Conservation (phyloP, 2,888 invertebrate species). For the Coecobrya sp. region DNA sequence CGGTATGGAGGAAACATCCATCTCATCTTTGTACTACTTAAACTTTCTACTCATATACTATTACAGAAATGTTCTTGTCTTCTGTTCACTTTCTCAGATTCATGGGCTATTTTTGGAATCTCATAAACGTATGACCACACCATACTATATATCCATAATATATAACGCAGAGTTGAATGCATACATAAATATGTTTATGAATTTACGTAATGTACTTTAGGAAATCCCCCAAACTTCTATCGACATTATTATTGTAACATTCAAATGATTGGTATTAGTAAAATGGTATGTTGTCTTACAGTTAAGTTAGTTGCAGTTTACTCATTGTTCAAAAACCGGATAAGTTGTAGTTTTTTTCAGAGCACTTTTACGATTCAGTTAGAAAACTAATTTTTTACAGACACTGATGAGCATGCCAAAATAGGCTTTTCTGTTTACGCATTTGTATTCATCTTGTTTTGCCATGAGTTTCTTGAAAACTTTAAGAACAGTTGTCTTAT, state of each 20-base stretch:
- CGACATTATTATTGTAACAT: neutral
- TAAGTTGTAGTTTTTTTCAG: conserved; percentile 17
- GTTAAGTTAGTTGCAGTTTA: neutral
- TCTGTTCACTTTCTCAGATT: conserved; percentile 49
- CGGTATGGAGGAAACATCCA: conserved; percentile 65
- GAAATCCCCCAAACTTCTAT: neutral
- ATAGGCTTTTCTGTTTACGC: neutral
- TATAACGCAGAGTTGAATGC: neutral
- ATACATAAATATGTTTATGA: no score
- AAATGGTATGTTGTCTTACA: neutral
- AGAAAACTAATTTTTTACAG: conserved; percentile 56
- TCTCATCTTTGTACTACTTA: conserved; percentile 27
- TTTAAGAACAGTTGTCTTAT: neutral
- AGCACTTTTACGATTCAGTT: conserved; percentile 68
- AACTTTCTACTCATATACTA: neutral
- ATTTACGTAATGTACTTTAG: neutral
- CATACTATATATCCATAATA: neutral
- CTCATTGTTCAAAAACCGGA: neutral
- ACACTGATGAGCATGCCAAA: conserved; percentile 60
- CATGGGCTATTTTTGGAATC: conserved; percentile 78
- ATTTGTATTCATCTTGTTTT: conserved; percentile 5
- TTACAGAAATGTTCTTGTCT: conserved; percentile 10
- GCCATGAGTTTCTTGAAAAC: neutral
- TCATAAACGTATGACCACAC: conserved; percentile 81
- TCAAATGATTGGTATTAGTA: neutral